Evolutionary conservation across 2,113 vertebrate species (phyloP).

Genomic region (Cavia porcellus): DNA sequence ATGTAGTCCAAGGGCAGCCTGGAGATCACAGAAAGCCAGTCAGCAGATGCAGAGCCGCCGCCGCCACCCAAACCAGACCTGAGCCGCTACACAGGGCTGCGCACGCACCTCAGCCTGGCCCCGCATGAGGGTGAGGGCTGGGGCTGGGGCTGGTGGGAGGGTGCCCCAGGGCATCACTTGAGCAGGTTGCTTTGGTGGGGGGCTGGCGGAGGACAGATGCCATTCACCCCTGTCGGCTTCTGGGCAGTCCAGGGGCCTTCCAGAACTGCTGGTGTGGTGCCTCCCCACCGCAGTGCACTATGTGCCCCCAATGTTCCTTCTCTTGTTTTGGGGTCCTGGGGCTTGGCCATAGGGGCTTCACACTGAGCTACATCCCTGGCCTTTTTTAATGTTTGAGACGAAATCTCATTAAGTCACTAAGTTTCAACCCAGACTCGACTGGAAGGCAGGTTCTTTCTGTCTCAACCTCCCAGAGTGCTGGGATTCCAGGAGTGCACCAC

Average conservation of each 20-base stretch:
- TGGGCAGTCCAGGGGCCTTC: not conserved
- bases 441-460: not conserved
- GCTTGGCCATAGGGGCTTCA: not conserved
- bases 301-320: not conserved
- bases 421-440: not conserved
- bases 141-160: not conserved
- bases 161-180: not conserved
- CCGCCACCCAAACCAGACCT: slow-evolving; percentile 97
- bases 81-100: slow-evolving; percentile 94
- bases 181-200: not conserved
- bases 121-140: slow-evolving; percentile 94
- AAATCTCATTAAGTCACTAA: not conserved
- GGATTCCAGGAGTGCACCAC: not conserved
- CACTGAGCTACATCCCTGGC: not conserved
- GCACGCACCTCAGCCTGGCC: slow-evolving; percentile 90
- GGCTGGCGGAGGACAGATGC: not conserved
- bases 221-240: not conserved
- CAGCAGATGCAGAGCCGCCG: slow-evolving; percentile 95
- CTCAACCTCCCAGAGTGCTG: not conserved
- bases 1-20: slow-evolving; percentile 96
- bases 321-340: not conserved
- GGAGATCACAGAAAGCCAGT: slow-evolving; percentile 97
- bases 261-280: not conserved
- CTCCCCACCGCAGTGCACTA: not conserved
- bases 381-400: not conserved